Percentiles rank a stretch among this genome's conserved stretches.
These are phyloP conservation scores for Gari tellinella DNA, from an alignment of 2,888 invertebrate species.

Conservation along the genomic window DNA sequence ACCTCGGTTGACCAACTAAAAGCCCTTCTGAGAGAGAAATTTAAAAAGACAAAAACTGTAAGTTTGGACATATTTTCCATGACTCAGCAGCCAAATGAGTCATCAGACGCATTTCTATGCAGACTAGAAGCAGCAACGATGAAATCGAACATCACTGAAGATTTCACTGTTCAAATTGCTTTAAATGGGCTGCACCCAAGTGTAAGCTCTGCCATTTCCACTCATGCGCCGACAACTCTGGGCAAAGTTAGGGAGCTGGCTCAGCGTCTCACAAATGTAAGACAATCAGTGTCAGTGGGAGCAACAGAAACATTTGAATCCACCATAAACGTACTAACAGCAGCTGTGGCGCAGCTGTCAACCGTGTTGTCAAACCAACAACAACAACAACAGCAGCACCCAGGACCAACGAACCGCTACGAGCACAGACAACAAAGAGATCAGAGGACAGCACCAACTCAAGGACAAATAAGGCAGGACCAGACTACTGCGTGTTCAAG, in stretches of 20 bases:
- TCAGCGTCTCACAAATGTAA: not conserved
- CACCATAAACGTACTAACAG: not conserved
- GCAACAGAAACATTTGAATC: not conserved
- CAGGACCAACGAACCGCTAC: no score
- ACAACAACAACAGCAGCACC: no score
- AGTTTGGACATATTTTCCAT: constrained; percentile 1
- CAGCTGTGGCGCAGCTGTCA: no score
- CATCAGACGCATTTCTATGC: not conserved
- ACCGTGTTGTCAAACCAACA: no score
- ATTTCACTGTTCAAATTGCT: constrained; percentile 11
- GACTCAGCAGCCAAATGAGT: constrained; percentile 1
- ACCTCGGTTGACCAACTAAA: constrained; percentile 3
- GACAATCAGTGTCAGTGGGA: not conserved
- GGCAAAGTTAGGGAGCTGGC: constrained; percentile 8
- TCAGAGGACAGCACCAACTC: no score
- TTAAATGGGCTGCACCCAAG: constrained; percentile 11
- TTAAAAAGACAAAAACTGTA: not conserved
- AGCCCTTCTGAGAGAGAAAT: not conserved
- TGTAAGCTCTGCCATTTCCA: constrained; percentile 13
- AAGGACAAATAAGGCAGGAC: no score
- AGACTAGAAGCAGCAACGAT: not conserved
- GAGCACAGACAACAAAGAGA: no score
- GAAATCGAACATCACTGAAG: not conserved
- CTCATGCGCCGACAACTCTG: constrained; percentile 20
- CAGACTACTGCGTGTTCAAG: no score